Conservation (phyloP, 92 coral and sea anemone species). For the Virgularia gustaviana region DNA sequence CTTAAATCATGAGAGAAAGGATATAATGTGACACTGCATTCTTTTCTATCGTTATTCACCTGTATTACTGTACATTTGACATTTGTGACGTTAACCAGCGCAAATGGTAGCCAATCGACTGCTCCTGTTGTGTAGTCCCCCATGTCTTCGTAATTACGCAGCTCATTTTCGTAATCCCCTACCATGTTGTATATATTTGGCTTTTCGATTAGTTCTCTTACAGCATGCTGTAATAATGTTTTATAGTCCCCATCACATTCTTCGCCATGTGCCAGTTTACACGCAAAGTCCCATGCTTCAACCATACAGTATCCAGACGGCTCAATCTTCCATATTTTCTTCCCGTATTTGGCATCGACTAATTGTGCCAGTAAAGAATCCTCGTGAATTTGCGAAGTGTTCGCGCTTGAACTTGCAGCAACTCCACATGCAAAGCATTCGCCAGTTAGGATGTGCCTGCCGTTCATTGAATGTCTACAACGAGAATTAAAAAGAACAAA, state of each 20-base stretch:
- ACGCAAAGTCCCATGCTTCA: slow-evolving; percentile 17
- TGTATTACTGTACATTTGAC: slow-evolving; percentile 17
- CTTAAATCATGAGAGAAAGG: slow-evolving; percentile 1
- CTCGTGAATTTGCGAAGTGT: not conserved
- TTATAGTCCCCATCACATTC: slow-evolving; percentile 5
- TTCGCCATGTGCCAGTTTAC: not conserved
- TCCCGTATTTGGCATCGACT: not conserved
- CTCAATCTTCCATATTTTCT: slow-evolving; percentile 16
- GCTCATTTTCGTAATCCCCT: slow-evolving; percentile 14
- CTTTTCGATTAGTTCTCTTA: slow-evolving; percentile 4
- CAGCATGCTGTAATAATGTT: not conserved
- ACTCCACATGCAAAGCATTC: slow-evolving; percentile 30
- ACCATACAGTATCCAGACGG: slow-evolving; percentile 17
- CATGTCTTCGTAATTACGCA: slow-evolving; percentile 1
- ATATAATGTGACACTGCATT: slow-evolving; percentile 16
- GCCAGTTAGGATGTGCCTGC: slow-evolving; percentile 9
- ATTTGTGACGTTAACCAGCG: slow-evolving; percentile 5
- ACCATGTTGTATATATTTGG: slow-evolving; percentile 19
- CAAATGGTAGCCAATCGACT: slow-evolving; percentile 22
- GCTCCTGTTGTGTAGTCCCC: slow-evolving; percentile 22
- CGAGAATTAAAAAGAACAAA: not conserved
- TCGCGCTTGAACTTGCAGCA: not conserved
- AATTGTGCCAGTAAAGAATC: slow-evolving; percentile 13
- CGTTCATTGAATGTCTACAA: slow-evolving; percentile 19
- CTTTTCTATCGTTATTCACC: slow-evolving; percentile 18